Evolutionary conservation across 92 coral and sea anemone species (phyloP).

Genomic region (Paragorgia papillata): DNA sequence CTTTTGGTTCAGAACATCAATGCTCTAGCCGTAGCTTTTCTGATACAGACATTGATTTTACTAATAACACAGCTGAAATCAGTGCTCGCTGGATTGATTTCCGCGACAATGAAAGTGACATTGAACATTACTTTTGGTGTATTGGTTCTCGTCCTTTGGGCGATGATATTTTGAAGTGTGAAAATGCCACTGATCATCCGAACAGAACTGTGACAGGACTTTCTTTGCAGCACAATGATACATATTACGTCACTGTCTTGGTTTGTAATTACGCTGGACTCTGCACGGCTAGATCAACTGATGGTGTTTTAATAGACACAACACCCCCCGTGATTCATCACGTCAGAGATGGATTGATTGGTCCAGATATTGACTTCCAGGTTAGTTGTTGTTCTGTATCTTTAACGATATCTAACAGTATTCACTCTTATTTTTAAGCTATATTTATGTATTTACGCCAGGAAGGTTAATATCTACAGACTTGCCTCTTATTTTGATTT

Average conservation of each 20-base stretch:
- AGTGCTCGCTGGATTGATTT: constrained; percentile 96
- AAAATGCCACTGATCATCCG: constrained; percentile 77
- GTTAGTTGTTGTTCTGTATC: constrained; percentile 33
- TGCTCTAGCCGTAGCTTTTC: constrained; percentile 87
- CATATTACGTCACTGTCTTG: constrained; percentile 86
- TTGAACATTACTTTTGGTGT: constrained; percentile 82
- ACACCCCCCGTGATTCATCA: constrained; percentile 89
- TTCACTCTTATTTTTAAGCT: too few species aligned
- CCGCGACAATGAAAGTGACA: constrained; percentile 88
- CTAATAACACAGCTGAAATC: constrained; percentile 80
- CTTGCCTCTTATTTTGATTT: not conserved
- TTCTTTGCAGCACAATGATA: constrained; percentile 66
- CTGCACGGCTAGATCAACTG: constrained; percentile 83
- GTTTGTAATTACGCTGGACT: constrained; percentile 91
- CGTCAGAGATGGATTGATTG: constrained; percentile 95
- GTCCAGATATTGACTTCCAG: constrained; percentile 96
- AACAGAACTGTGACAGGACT: constrained; percentile 83
- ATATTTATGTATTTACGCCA: too few species aligned
- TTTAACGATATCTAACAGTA: not conserved
- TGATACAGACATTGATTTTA: constrained; percentile 89
- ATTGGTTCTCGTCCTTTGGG: constrained; percentile 66
- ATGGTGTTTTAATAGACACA: constrained; percentile 86
- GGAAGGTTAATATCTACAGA: too few species aligned
- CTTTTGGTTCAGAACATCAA: constrained; percentile 89
- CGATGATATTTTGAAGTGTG: constrained; percentile 80